phyloP scores from a whole-genome alignment of 2,797 vertebrate species.

The Micromesistius poutassou region DNA sequence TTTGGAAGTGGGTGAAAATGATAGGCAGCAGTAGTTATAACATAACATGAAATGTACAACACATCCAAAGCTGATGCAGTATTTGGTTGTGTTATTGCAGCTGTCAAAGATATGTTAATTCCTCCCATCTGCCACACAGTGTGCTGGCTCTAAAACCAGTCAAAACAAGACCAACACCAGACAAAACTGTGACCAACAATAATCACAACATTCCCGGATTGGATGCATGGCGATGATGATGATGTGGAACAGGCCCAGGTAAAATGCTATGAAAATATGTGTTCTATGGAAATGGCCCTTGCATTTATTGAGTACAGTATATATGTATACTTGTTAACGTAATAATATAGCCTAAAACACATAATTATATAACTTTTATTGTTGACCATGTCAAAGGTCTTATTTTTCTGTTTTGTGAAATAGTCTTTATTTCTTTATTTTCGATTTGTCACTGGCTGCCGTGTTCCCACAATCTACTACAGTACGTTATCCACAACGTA shows the following conservation, averaged over 20 bases:
- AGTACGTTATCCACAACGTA: no score
- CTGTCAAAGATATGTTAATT: not conserved
- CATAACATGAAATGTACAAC: not conserved
- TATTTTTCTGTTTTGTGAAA: no score
- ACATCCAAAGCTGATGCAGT: not conserved
- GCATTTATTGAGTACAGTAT: not conserved
- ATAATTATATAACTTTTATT: not conserved
- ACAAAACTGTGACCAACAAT: not conserved
- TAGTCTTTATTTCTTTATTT: no score
- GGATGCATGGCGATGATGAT: not conserved
- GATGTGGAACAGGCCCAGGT: not conserved
- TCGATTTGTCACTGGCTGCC: no score
- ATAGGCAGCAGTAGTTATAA: not conserved
- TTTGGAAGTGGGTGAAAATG: not conserved
- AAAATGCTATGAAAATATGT: not conserved
- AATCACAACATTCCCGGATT: not conserved
- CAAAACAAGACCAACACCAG: constrained; percentile 4
- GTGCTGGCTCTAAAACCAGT: not conserved
- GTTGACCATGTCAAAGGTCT: no score
- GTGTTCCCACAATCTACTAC: no score
- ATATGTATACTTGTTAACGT: not conserved
- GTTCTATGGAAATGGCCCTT: not conserved
- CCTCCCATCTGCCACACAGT: not conserved
- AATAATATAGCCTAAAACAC: no score
- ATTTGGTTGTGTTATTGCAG: not conserved